Evolutionary conservation across 2,888 invertebrate species (phyloP), one percentile per base, ranked within the genome.

Genomic region (Rhogogaster chlorosoma): DNA sequence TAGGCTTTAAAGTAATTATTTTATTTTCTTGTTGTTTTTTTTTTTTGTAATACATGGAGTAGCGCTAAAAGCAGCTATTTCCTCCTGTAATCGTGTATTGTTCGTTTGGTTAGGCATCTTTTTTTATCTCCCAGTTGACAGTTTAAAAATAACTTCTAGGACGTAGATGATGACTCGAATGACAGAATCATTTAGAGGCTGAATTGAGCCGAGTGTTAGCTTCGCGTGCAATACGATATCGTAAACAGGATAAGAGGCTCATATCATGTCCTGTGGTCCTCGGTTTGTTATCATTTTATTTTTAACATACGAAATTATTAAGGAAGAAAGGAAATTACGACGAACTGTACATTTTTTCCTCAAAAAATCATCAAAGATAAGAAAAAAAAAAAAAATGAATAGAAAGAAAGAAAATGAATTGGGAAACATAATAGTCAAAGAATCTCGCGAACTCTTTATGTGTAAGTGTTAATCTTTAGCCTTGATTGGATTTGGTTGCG

Each of bases 101-200:
- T 61, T 10, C 26, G 61, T 22, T 61, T 26, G 0, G 61, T 61
- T 61, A 4, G 22, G 26, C 61, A 26, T 61, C 2, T n/a, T 3
- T 61, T 22, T 61, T 61, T 26, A 61, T 61, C 12, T 61, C 26
- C 22, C n/a, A 61, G 9, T 61, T 61, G 70, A 70, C 18, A 29
- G 38, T 70, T 70, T 70, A 36, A 70, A 70, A 70, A 70, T 70
- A 70, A 36, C 70, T 70, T 70, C 9, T 38, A 38, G 70, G 36
- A 70, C 70, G n/a, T 18, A 26, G 70, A 70, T 70, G 38, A 38
- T 70, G 32, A 38, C 36, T 70, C 70, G 70, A 70, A 70, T 70
- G 70, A 70, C 70, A 70, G 32, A 70, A 32, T 29, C 70, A 70
- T 70, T 70, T 36, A 38, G 36, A 70, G 70, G 29, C n/a, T 70